Evolutionary conservation across 2,797 vertebrate genomes (phyloP), one percentile per base, ranked within the genome.

Genomic region (Lagorchestes hirsutus): DNA sequence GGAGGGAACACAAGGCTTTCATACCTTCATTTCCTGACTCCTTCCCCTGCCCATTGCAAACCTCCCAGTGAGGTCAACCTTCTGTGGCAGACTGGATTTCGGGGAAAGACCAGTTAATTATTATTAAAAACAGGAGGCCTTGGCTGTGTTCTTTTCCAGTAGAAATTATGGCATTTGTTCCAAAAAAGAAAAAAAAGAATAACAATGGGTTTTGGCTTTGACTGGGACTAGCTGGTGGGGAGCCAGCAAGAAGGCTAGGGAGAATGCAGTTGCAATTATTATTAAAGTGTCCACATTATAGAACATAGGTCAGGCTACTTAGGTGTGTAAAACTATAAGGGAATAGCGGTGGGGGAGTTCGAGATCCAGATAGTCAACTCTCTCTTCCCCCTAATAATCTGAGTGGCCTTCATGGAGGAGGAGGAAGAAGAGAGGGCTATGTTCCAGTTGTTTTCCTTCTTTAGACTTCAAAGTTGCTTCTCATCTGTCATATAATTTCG

Each of bases 101-200:
- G 94, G 98, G 97, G 97, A 98, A 98, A 98, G 97, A 98, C 98
- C 98, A 97, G 97, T 90, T 97, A 87, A 87, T 87, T 95, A 97
- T 97, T 96, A 98, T 98, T 97, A 92, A 96, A 97, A 98, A 92
- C 98, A 98, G 98, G 94, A 96, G 94, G 96, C 92, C 97, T 92
- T 96, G 97, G 95, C 97, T 96, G 94, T 67, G 92, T 97, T 93
- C 97, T 95, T 97, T 97, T 97, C 97, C 97, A 97, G 97, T 96
- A 96, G 95, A 96, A 97, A 95, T 93, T 8, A 34, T 67, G 55
- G 57, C 97, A 96, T 97, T 96, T 97, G 97, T 96, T 97, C 96
- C 97, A 95, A 97, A 74, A 87, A 97, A 92, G 96, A 93, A 94
- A 93, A 91, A 91, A 91, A 91, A 96, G 93, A 87, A 87, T 87